Percentiles rank a stretch among this genome's conserved stretches.
Evolutionary conservation across 2,888 invertebrate genomes (phyloP).

Genomic region (Tipula unca): DNA sequence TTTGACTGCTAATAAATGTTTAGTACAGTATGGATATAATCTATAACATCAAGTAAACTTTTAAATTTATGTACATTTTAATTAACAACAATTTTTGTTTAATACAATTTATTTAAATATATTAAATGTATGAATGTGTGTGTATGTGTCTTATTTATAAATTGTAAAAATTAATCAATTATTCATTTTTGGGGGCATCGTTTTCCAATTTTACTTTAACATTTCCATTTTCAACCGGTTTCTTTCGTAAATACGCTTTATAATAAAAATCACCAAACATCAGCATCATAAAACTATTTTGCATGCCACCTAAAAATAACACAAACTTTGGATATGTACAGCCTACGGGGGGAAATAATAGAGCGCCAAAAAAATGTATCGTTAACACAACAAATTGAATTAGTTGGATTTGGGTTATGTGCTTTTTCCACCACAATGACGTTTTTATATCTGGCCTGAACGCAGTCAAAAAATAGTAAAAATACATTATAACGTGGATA

Average conservation of each 20-base stretch:
- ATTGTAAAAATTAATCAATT: background rate
- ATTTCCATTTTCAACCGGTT: background rate
- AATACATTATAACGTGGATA: conserved; percentile 76
- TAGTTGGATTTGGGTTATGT: conserved; percentile 77
- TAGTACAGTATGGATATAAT: no score
- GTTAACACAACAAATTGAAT: conserved; percentile 55
- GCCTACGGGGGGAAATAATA: conserved; percentile 35
- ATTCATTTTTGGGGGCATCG: background rate
- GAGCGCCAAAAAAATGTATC: conserved; percentile 47
- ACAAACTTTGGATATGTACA: conserved; percentile 53
- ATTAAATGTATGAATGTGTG: background rate
- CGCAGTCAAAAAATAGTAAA: conserved; percentile 69
- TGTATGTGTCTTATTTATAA: no score
- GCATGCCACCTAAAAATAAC: conserved; percentile 50
- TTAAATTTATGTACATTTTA: background rate
- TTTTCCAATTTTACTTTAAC: background rate
- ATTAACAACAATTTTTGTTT: background rate
- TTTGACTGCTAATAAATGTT: no score
- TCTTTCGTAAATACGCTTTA: conserved; percentile 45
- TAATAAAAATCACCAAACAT: conserved; percentile 61
- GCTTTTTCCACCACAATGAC: conserved; percentile 75
- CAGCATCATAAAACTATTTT: conserved; percentile 56
- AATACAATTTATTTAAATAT: background rate
- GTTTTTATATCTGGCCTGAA: conserved; percentile 58
- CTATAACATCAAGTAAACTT: background rate